These are phyloP conservation scores for Hydraecia micacea DNA, from an alignment of 2,888 invertebrate genomes.

Conservation along the genomic window DNA sequence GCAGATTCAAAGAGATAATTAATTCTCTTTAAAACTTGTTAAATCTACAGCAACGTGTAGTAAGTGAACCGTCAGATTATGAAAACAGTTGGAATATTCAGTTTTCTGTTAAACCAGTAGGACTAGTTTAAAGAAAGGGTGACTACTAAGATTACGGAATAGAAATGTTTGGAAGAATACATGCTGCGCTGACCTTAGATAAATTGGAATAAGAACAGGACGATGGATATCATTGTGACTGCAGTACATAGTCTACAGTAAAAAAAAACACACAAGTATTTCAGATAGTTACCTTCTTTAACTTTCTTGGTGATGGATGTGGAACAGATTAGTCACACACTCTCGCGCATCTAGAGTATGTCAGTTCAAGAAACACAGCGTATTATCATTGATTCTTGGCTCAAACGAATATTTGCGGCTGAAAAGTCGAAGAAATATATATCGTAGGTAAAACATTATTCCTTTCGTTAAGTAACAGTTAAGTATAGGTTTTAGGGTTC, in stretches of 20 bases:
- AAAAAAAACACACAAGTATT: too few species aligned
- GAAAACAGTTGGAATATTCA: conserved; percentile 1
- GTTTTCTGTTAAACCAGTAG: neutral
- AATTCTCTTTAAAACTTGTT: conserved; percentile 27
- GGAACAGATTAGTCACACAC: too few species aligned
- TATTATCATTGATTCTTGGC: neutral
- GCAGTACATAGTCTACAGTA: too few species aligned
- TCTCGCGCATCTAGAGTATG: too few species aligned
- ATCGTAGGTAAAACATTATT: neutral
- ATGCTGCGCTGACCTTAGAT: neutral
- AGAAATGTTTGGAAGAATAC: neutral
- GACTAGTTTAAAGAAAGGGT: neutral
- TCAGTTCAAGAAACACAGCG: neutral
- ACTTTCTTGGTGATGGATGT: neutral
- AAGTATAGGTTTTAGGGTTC: neutral
- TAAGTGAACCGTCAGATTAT: neutral
- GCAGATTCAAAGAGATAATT: neutral
- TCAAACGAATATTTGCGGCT: neutral
- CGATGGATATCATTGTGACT: neutral
- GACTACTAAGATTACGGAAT: neutral
- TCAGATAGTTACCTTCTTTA: neutral
- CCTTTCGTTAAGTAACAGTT: neutral
- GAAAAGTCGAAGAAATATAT: too few species aligned
- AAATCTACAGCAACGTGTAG: conserved; percentile 6
- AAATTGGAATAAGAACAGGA: neutral